phyloP scores from a whole-genome alignment of 2,113 vertebrate species.

The Xyrauchen texanus region DNA sequence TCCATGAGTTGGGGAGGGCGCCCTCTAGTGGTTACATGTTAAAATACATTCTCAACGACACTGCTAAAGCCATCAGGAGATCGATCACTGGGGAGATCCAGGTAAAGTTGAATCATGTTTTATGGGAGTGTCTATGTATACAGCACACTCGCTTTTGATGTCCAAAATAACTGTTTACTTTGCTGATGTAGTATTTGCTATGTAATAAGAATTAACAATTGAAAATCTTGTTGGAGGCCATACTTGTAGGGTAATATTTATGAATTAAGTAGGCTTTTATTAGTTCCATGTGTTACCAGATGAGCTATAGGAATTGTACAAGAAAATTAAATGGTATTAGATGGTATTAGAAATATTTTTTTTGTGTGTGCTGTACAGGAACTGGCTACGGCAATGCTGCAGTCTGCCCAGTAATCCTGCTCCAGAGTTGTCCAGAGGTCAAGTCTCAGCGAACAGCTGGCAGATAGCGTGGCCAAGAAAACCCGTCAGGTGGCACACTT shows the following conservation, averaged over 20 bases:
- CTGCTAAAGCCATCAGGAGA: slow-evolving; percentile 69
- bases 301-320: too few relatives aligned
- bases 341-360: neutral
- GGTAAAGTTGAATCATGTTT: slow-evolving; percentile 65
- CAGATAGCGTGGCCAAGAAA: slow-evolving; percentile 69
- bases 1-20: slow-evolving; percentile 76
- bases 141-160: too few relatives aligned
- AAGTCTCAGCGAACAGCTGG: slow-evolving; percentile 76
- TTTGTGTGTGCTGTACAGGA: slow-evolving; percentile 67
- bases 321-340: neutral
- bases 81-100: slow-evolving; percentile 79
- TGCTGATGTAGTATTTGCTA: neutral
- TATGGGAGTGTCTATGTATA: too few relatives aligned
- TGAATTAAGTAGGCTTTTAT: too few relatives aligned
- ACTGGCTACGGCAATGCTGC: slow-evolving; percentile 73
- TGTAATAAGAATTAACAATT: neutral
- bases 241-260: too few relatives aligned
- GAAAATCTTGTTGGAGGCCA: too few relatives aligned
- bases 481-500: slow-evolving; percentile 73
- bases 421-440: slow-evolving; percentile 76
- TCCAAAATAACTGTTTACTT: too few relatives aligned
- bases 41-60: slow-evolving; percentile 75
- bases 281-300: too few relatives aligned
- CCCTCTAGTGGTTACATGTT: slow-evolving; percentile 75
- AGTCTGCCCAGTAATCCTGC: slow-evolving; percentile 67